These are phyloP conservation scores for Stigmatopora nigra DNA, from an alignment of 2,113 vertebrate genomes.

Conservation along the genomic window DNA sequence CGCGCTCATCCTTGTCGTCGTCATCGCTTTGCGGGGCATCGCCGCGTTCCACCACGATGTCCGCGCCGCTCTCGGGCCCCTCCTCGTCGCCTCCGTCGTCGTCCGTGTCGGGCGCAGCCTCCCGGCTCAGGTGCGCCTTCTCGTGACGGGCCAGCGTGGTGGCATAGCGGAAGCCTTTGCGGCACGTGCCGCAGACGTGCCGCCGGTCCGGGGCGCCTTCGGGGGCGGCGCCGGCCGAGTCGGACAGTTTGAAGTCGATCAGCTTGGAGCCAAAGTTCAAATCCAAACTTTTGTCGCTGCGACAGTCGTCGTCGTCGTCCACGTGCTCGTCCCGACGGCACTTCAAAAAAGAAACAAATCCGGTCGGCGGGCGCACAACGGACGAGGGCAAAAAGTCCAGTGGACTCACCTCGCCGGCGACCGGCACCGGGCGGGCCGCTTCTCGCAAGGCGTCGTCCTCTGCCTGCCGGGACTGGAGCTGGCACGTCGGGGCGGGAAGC, in stretches of 20 bases:
- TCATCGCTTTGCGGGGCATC: slow-evolving; percentile 28
- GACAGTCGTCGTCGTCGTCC: slow-evolving; percentile 71
- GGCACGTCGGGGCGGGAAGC: slow-evolving; percentile 14
- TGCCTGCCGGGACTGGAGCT: slow-evolving; percentile 48
- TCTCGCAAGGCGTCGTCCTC: slow-evolving; percentile 24
- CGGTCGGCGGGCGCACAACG: not conserved
- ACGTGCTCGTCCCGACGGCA: not conserved
- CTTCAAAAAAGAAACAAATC: not conserved
- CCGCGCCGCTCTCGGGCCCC: slow-evolving; percentile 72
- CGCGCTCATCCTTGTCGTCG: slow-evolving; percentile 56
- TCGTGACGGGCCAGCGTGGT: slow-evolving; percentile 87
- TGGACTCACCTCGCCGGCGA: slow-evolving; percentile 41
- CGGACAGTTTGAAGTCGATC: slow-evolving; percentile 86
- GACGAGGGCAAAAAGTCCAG: slow-evolving; percentile 1
- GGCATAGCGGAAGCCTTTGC: slow-evolving; percentile 89
- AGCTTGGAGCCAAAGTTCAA: slow-evolving; percentile 90
- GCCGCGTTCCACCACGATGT: slow-evolving; percentile 68
- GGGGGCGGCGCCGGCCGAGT: slow-evolving; percentile 19
- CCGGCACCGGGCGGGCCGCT: slow-evolving; percentile 15
- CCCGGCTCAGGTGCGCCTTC: slow-evolving; percentile 78
- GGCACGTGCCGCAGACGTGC: slow-evolving; percentile 79
- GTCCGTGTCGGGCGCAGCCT: slow-evolving; percentile 73
- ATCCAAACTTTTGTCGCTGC: slow-evolving; percentile 94
- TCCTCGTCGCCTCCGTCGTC: slow-evolving; percentile 82
- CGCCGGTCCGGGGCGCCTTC: slow-evolving; percentile 66